Evolutionary conservation across 1,140 invertebrate species (phyloP).

Genomic region (Wiebesia pumilae): DNA sequence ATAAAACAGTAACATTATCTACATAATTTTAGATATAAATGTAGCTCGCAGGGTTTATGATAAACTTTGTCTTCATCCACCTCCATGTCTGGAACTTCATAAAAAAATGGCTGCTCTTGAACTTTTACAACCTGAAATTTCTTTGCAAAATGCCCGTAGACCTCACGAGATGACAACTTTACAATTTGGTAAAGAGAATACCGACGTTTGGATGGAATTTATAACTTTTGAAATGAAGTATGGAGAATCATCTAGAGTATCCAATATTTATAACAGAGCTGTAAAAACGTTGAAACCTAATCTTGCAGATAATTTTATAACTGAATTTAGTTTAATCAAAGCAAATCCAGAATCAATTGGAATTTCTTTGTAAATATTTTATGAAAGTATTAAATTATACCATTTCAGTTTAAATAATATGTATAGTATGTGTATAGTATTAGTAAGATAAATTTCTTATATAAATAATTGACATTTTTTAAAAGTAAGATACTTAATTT

Average conservation of each 20-base stretch:
- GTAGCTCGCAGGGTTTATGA: slow-evolving; percentile 72
- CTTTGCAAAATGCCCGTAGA: slow-evolving; percentile 66
- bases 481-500: slow-evolving; percentile 49
- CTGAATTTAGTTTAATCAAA: slow-evolving; percentile 65
- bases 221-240: slow-evolving; percentile 76
- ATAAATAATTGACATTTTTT: neutral
- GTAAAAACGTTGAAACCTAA: slow-evolving; percentile 70
- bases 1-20: neutral
- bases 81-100: slow-evolving; percentile 74
- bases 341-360: slow-evolving; percentile 59
- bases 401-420: slow-evolving; percentile 20
- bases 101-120: slow-evolving; percentile 76
- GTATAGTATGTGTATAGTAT: neutral
- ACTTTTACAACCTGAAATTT: slow-evolving; percentile 68
- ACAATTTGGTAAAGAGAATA: slow-evolving; percentile 75
- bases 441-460: neutral
- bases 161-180: slow-evolving; percentile 72
- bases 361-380: slow-evolving; percentile 37
- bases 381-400: neutral
- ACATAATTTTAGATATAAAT: slow-evolving; percentile 65
- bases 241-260: slow-evolving; percentile 71
- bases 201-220: slow-evolving; percentile 78
- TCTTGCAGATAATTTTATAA: slow-evolving; percentile 67
- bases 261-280: slow-evolving; percentile 73
- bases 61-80: slow-evolving; percentile 66